Base-by-base conservation (phyloP, 2,797 vertebrate species). In the Tokudaia tokunoshimensis region DNA sequence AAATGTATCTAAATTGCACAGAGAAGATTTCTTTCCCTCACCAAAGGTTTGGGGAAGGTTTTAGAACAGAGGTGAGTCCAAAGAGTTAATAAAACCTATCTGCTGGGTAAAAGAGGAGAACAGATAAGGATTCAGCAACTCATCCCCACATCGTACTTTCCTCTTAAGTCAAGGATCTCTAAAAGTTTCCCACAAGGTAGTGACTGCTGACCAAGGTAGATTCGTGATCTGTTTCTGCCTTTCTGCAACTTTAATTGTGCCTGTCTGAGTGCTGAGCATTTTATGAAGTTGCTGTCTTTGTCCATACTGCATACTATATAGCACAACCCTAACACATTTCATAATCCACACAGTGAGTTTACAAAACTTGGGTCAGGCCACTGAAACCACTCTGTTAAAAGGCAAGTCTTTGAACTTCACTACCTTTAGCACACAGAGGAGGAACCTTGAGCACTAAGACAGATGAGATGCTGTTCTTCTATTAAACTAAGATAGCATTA, bases 151-250 rank as follows among this genome's bases (percentile, higher is more conserved):
- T 22, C 52, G 50, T 4, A 24, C 50, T 26, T 50, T n/a, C 65
- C 50, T 50, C 14, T 55, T 26, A 55, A 37, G 12, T 31, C 24
- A 74, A 74, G 47, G 22, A 10, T 91, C 76, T 93, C 26, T 81
- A 57, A 55, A 44, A 26, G 9, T 84, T 84, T 88, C 63, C 81
- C 34, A 6, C n/a, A 3, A 31, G 47, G 26, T 31, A 78, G 44
- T 55, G n/a, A 61, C 74, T 0, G 0, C 72, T 70, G 88, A 76
- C n/a, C 3, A 10, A 15, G 0, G 2, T 41, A 37, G 13, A 44
- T 92, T 61, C 74, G 6, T 50, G 80, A 94, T 52, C 76, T 80
- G 22, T 93, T 89, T 92, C 44, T 67, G 84, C 72, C 63, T 75
- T 63, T 74, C 78, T 37, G 14, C 29, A 3, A 44, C 52, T 65